Conservation (phyloP, 2,113 vertebrate genomes). For the Aviceda subcristata region DNA sequence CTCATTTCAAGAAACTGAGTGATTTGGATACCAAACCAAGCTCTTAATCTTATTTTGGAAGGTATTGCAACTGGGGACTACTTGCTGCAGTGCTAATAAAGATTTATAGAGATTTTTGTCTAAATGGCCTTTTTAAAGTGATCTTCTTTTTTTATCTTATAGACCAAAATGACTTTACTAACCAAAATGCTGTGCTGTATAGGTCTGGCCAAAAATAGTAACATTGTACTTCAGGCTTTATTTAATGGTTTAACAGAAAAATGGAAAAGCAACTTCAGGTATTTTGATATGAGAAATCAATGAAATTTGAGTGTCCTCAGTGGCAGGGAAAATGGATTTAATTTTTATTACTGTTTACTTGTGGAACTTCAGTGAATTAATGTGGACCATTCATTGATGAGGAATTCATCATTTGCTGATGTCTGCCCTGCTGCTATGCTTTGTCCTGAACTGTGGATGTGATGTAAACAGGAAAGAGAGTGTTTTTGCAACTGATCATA, state of each 20-base stretch:
- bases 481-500: neutral
- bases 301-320: neutral
- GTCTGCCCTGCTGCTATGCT: neutral
- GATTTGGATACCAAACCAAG: neutral
- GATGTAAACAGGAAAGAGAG: neutral
- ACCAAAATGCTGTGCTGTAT: neutral
- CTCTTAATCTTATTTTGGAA: constrained; percentile 24
- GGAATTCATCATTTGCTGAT: neutral
- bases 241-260: neutral
- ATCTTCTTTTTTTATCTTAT: neutral
- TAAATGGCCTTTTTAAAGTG: neutral
- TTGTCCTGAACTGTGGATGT: neutral
- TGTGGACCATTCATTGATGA: neutral
- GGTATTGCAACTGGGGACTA: neutral
- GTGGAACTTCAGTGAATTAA: neutral
- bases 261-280: neutral
- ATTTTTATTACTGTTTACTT: neutral
- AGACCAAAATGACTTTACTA: neutral
- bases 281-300: neutral
- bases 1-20: constrained; percentile 24
- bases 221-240: neutral
- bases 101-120: constrained; percentile 3
- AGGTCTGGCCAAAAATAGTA: neutral
- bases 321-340: neutral
- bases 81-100: neutral